These are phyloP conservation scores for Macrotrachela quadricornifera DNA, from an alignment of 1,140 invertebrate genomes.

Conservation along the genomic window DNA sequence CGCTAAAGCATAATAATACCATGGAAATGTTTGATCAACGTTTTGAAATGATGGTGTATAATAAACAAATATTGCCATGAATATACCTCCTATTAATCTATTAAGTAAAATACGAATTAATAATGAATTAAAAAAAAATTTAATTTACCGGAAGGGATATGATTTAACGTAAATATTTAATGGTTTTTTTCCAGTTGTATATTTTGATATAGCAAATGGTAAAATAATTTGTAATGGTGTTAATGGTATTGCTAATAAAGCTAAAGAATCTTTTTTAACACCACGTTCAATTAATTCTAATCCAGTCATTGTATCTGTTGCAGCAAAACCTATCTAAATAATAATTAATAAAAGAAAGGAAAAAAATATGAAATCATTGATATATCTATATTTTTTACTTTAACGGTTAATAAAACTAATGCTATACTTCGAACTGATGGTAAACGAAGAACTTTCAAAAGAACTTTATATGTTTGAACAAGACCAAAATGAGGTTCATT, in stretches of 20 bases:
- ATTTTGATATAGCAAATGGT: slow-evolving; percentile 62
- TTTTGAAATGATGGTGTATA: background rate
- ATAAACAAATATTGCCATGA: background rate
- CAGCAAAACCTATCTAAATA: slow-evolving; percentile 62
- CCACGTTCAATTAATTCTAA: slow-evolving; percentile 83
- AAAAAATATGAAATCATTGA: slow-evolving; percentile 4
- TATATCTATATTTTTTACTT: slow-evolving; percentile 39
- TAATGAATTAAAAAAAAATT: too few relatives aligned
- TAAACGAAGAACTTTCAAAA: slow-evolving; percentile 26
- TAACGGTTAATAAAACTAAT: slow-evolving; percentile 62
- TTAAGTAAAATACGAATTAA: background rate
- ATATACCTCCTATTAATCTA: background rate
- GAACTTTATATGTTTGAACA: background rate
- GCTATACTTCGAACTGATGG: slow-evolving; percentile 50
- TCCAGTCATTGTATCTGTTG: slow-evolving; percentile 77
- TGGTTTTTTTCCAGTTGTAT: slow-evolving; percentile 64
- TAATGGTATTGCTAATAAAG: slow-evolving; percentile 60
- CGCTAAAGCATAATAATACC: background rate
- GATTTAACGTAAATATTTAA: slow-evolving; percentile 68
- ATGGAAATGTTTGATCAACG: background rate
- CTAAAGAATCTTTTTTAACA: slow-evolving; percentile 79
- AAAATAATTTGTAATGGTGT: slow-evolving; percentile 81
- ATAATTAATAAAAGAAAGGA: too few relatives aligned
- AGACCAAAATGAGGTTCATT: background rate
- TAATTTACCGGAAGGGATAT: slow-evolving; percentile 46